Conservation (phyloP, 2,888 invertebrate species). For the Laothoe populi region DNA sequence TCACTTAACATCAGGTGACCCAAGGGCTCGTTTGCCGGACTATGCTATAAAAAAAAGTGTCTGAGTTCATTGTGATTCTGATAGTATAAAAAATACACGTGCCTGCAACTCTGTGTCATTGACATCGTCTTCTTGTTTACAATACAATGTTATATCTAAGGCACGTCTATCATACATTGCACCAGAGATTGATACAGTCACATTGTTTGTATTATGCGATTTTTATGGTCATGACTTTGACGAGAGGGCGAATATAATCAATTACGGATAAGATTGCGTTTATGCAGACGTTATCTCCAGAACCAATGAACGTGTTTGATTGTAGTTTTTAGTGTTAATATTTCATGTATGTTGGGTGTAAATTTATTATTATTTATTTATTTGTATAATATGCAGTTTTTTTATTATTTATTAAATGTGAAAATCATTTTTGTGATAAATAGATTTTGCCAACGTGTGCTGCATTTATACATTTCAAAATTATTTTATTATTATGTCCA, state of each 20-base stretch:
- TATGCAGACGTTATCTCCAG: not conserved
- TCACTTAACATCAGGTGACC: too few relatives aligned
- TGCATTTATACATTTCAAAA: too few relatives aligned
- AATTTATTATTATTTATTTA: too few relatives aligned
- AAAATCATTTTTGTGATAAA: too few relatives aligned
- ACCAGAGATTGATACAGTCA: slow-evolving; percentile 6
- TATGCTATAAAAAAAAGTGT: not conserved
- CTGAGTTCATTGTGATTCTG: slow-evolving; percentile 31
- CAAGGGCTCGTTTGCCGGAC: too few relatives aligned
- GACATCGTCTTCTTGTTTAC: slow-evolving; percentile 36
- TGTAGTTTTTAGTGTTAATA: not conserved
- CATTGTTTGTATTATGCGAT: not conserved
- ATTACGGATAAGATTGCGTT: not conserved
- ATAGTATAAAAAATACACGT: slow-evolving; percentile 37
- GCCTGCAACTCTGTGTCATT: slow-evolving; percentile 36
- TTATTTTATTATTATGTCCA: too few relatives aligned
- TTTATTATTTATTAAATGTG: too few relatives aligned
- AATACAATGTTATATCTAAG: slow-evolving; percentile 2
- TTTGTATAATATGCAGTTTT: too few relatives aligned
- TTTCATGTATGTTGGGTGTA: not conserved
- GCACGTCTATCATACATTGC: slow-evolving; percentile 10
- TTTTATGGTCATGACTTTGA: slow-evolving; percentile 9
- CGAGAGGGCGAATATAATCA: not conserved
- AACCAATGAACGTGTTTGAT: not conserved
- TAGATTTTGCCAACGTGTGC: too few relatives aligned